Evolutionary conservation across 1,140 invertebrate genomes (phyloP).

Genomic region (Tetragnatha versicolor): DNA sequence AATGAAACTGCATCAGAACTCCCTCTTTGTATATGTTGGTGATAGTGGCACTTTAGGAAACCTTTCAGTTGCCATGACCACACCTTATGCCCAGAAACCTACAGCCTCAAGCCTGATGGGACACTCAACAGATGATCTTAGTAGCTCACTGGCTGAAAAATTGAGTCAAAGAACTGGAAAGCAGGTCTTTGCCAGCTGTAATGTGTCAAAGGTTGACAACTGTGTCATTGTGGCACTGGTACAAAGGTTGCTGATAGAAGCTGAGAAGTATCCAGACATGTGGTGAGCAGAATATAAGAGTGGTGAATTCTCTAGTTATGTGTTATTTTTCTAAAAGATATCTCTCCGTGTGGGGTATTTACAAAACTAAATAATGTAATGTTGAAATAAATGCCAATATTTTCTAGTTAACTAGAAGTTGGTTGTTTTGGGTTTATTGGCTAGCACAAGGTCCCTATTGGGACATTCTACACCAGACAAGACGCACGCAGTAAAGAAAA

Average conservation of each 20-base stretch:
- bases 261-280: constrained; percentile 8
- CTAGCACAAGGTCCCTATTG: too few species aligned
- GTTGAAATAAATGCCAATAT: too few species aligned
- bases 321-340: too few species aligned
- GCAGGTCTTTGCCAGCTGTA: constrained; percentile 53
- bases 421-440: too few species aligned
- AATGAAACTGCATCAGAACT: constrained; percentile 47
- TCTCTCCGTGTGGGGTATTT: too few species aligned
- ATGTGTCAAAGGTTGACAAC: constrained; percentile 23
- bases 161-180: constrained; percentile 38
- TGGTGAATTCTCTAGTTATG: too few species aligned
- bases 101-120: constrained; percentile 20
- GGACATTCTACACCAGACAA: too few species aligned
- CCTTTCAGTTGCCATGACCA: constrained; percentile 38
- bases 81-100: background rate
- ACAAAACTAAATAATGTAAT: too few species aligned
- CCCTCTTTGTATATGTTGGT: constrained; percentile 51
- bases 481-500: too few species aligned
- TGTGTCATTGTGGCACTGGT: background rate
- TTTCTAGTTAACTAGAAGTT: too few species aligned
- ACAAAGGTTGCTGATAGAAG: constrained; percentile 33
- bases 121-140: background rate
- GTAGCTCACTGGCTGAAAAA: constrained; percentile 9
- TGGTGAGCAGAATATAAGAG: too few species aligned
- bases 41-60: constrained; percentile 3